These are phyloP conservation scores for Fabriciana adippe DNA, from an alignment of 2,888 invertebrate species.

Conservation along the genomic window DNA sequence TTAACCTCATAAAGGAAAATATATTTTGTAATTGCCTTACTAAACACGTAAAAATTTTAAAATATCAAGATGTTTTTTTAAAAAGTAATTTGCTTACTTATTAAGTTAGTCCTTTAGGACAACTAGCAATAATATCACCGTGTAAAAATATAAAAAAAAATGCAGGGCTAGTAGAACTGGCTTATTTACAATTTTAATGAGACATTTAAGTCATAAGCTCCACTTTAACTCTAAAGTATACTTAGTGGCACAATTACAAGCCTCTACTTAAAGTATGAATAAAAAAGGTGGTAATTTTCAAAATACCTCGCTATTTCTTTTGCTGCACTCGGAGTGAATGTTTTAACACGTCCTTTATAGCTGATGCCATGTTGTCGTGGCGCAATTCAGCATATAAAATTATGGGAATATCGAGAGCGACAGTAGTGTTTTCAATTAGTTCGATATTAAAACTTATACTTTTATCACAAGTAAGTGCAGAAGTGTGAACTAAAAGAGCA, in stretches of 20 bases:
- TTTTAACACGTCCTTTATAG: slow-evolving; percentile 29
- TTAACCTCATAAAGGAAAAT: background rate
- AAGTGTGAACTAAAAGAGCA: background rate
- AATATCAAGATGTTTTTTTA: background rate
- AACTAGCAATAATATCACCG: slow-evolving; percentile 7
- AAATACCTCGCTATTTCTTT: slow-evolving; percentile 28
- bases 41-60: background rate
- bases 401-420: slow-evolving; percentile 12
- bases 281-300: slow-evolving; percentile 34
- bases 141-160: background rate
- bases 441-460: background rate
- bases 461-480: background rate
- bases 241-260: slow-evolving; percentile 36
- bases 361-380: slow-evolving; percentile 11
- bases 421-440: background rate
- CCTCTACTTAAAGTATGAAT: slow-evolving; percentile 29
- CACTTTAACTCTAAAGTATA: slow-evolving; percentile 26
- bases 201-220: slow-evolving; percentile 26
- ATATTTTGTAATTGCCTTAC: background rate
- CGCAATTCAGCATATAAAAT: slow-evolving; percentile 18
- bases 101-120: background rate
- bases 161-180: slow-evolving; percentile 10
- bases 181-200: slow-evolving; percentile 30
- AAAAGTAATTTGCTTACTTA: background rate
- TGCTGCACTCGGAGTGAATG: slow-evolving; percentile 25